Percentiles rank a stretch among this genome's conserved stretches.
phyloP scores from a whole-genome alignment of 2,888 invertebrate genomes.

The Cordylochernes scorpioides region DNA sequence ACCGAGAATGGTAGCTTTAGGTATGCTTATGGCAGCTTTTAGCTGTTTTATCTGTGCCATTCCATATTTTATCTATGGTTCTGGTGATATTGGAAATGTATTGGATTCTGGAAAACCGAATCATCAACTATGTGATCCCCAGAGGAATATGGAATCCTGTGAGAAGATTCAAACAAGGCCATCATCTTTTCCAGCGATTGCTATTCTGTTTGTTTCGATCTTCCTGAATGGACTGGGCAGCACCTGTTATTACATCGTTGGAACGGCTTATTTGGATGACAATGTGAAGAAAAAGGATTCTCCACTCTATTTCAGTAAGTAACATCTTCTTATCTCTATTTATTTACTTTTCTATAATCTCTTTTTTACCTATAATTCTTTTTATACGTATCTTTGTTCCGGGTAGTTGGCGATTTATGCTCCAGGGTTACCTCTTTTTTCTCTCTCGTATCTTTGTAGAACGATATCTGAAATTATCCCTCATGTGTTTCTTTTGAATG shows the following conservation, averaged over 20 bases:
- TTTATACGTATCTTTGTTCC: no score
- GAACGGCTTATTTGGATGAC: conserved; percentile 14
- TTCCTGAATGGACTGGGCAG: conserved; percentile 15
- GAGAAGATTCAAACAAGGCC: conserved; percentile 1
- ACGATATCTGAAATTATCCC: no score
- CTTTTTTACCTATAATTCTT: no score
- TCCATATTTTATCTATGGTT: conserved; percentile 13
- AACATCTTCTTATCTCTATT: no score
- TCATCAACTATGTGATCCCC: no score
- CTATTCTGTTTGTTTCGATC: conserved; percentile 11
- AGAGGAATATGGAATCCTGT: background rate
- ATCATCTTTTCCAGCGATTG: conserved; percentile 9
- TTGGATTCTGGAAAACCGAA: no score
- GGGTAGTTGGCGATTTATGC: no score
- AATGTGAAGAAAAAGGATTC: conserved; percentile 14
- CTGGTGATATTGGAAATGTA: conserved; percentile 6
- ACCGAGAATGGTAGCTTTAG: conserved; percentile 7
- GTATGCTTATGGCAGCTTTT: conserved; percentile 10
- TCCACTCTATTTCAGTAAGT: conserved; percentile 11
- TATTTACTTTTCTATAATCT: no score
- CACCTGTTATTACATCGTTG: conserved; percentile 12
- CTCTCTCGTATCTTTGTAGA: no score
- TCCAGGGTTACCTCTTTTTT: no score
- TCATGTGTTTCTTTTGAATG: no score
- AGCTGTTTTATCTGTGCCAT: conserved; percentile 9